Conservation (phyloP, 2,888 invertebrate genomes). For the Hypomecis atomaria region DNA sequence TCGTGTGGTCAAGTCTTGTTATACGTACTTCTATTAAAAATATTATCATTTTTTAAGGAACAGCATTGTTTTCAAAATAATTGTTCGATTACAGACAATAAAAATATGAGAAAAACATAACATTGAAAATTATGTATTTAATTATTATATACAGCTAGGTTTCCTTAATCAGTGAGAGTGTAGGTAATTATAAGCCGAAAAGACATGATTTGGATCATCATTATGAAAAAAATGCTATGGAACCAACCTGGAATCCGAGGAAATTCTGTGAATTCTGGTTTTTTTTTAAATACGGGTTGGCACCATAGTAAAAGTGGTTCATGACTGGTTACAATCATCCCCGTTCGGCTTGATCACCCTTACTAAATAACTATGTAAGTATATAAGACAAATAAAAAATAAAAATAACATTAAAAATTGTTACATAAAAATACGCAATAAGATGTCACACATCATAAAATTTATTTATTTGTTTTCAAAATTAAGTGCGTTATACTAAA, state of each 20-base stretch:
- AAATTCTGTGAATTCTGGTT: no score
- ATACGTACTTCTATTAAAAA: background rate
- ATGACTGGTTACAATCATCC: no score
- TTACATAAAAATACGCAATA: slow-evolving; percentile 5
- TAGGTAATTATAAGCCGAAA: no score
- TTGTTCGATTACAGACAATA: background rate
- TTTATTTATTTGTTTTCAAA: slow-evolving; percentile 25
- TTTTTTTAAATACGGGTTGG: no score
- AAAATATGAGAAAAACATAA: background rate
- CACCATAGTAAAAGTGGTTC: no score
- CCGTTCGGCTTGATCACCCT: no score
- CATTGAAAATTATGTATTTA: background rate
- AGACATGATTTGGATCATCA: no score
- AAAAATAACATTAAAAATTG: slow-evolving; percentile 1
- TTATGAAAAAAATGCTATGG: no score
- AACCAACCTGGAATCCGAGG: no score
- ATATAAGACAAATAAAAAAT: background rate
- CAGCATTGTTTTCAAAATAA: slow-evolving; percentile 1
- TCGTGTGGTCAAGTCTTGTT: background rate
- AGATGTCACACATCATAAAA: slow-evolving; percentile 41
- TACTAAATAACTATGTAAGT: no score
- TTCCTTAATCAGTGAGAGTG: no score
- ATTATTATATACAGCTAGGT: background rate
- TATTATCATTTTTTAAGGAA: background rate
- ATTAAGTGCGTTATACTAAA: slow-evolving; percentile 9